Base-by-base conservation (phyloP, 92 coral and sea anemone genomes). In the Epizoanthus scotinus region DNA sequence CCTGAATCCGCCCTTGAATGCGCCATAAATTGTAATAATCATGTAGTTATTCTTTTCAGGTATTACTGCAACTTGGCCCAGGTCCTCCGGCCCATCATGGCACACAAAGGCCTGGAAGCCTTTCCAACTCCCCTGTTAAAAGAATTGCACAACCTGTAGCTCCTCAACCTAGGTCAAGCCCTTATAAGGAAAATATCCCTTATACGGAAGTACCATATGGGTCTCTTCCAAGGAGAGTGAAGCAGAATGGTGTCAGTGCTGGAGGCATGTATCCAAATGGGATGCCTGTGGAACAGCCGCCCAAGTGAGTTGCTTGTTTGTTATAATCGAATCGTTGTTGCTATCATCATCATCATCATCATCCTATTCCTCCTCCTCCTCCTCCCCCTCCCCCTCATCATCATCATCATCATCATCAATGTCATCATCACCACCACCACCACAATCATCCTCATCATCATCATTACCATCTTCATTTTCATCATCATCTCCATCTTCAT, bases 61-160 rank as follows among this genome's bases (percentile, higher is more conserved):
- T 75, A 28, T 15, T 75, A 50, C 81, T 75, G 49, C 81, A 75
- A 25, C 67, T 75, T 1, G 81, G 81, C 14, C 81, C 81, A 34
- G 63, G 56, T 14, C 24, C 81, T 24, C 12, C 81, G 56, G 81
- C 66, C 13, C 81, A 75, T 34, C 27, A 31, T 9, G 28, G 52
- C 68, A 34, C 68, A 59, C 81, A 75, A 15, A 38, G 22, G 56
- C 38, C 29, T 13, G 67, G 67, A 20, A 34, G 38, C 12, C 52
- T 57, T 9, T 18, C 53, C 52, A 55, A 28, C 57, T 55, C 65
- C 26, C 28, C 38, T 17, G 31, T 47, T 54, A 56, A 56, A 63
- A 73, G 66, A 56, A 15, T 67, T n/a, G 34, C 56, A 6, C 75
- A 70, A 44, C 49, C 50, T 29, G 67, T 49, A 22, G 68, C 19